Evolutionary conservation across 2,113 vertebrate genomes (phyloP).

Genomic region (Ovis aries): DNA sequence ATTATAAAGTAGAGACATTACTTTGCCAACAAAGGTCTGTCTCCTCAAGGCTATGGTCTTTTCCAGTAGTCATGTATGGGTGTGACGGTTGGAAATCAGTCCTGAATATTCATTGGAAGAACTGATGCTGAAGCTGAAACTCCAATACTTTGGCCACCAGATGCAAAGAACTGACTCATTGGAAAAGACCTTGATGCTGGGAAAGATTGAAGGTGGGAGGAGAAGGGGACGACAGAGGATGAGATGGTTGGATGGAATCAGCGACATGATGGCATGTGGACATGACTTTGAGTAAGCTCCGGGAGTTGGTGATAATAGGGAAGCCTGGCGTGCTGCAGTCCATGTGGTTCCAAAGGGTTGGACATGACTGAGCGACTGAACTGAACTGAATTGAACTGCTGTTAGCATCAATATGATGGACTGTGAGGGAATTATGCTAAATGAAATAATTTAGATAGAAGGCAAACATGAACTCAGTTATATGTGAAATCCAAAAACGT

Average conservation of each 20-base stretch:
- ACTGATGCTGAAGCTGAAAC: not conserved
- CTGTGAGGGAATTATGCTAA: not conserved
- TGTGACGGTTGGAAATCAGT: not conserved
- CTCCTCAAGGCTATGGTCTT: not conserved
- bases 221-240: not conserved
- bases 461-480: not conserved
- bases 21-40: not conserved
- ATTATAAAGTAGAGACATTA: not conserved
- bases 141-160: not conserved
- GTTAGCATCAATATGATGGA: not conserved
- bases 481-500: not conserved
- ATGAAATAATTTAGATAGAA: not conserved
- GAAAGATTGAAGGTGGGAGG: not conserved
- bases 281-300: not conserved
- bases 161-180: not conserved
- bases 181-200: not conserved
- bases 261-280: not conserved
- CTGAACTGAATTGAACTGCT: not conserved
- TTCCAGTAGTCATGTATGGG: not conserved
- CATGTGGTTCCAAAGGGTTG: not conserved
- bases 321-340: not conserved
- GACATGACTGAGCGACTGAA: not conserved
- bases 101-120: not conserved
- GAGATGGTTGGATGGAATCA: not conserved
- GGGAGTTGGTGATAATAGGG: not conserved